phyloP scores from a whole-genome alignment of 2,888 invertebrate genomes.

The Tineola bisselliella region DNA sequence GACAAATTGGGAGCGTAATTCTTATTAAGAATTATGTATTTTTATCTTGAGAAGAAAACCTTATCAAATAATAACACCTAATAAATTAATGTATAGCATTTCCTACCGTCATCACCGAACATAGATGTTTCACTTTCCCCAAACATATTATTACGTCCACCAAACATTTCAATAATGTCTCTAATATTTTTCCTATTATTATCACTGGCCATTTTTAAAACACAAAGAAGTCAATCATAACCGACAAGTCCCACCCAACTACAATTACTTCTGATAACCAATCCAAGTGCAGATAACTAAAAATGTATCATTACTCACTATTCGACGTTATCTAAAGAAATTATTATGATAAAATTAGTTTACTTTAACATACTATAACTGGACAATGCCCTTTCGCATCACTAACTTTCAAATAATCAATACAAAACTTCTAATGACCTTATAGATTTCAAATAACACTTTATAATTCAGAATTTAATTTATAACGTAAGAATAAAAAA shows the following conservation, averaged over 20 bases:
- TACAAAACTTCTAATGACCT: too few species aligned
- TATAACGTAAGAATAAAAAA: too few species aligned
- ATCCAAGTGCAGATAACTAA: not conserved
- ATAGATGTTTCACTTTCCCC: not conserved
- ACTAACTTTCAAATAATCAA: too few species aligned
- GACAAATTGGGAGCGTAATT: too few species aligned
- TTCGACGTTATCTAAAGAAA: not conserved
- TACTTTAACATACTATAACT: not conserved
- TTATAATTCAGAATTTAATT: too few species aligned
- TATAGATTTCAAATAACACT: too few species aligned
- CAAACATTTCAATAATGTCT: conserved; percentile 2
- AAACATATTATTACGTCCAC: not conserved
- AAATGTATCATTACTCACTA: not conserved
- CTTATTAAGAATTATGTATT: too few species aligned
- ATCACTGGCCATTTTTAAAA: not conserved
- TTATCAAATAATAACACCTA: too few species aligned
- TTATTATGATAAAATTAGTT: not conserved
- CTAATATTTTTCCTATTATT: not conserved
- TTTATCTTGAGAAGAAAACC: too few species aligned
- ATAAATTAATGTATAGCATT: not conserved
- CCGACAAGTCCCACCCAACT: not conserved
- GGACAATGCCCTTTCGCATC: too few species aligned
- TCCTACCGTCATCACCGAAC: not conserved
- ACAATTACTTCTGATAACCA: conserved; percentile 4
- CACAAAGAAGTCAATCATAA: not conserved